Evolutionary conservation across 1,140 invertebrate species (phyloP), one percentile per base, ranked within the genome.

Genomic region (Cardiocondyla obscurior): DNA sequence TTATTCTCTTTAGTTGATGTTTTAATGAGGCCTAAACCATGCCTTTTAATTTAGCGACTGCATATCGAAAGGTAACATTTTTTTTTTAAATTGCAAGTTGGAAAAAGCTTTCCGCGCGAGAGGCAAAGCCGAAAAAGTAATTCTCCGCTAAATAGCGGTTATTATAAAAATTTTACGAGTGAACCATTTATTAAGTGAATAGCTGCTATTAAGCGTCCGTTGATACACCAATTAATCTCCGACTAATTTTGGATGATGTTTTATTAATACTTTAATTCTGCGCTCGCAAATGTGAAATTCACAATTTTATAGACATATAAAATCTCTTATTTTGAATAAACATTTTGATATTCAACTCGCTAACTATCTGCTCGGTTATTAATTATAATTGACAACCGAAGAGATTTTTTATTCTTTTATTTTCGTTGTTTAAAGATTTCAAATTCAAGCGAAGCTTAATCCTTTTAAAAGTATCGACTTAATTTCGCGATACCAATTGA

Each of bases 21-120:
- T 44, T 81, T 81, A 55, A 81, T 70, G 55, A 81, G 39, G 19
- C n/a, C 14, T 49, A 69, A 33, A 30, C 33, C 42, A 25, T 49
- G 22, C 39, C 58, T 51, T 76, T 58, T 58, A 73, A 58, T 73
- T 28, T 42, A 73, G 16, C 70, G 51, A 57, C 70, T 58, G 70
- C 30, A 39, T 73, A 57, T 73, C 70, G 70, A 72, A 39, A 72
- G 49, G 19, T 58, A 73, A 58, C 53, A 73, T 58, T 73, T 58
- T 73, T 44, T 58, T 73, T 58, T 73, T 44, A 57, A 3, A 30
- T 28, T 42, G 25, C 36, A 58, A 72, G 22, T 30, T 55, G 33
- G 8, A 22, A 22, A 72, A 39, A 73, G 22, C 53, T 73, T 58
- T 58, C 12, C n/a, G n/a, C n/a, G n/a, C n/a, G 36, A 28, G 0